Conservation (phyloP, 37 sponge, comb jelly and placozoan species). For the Halisarca cf. caerulea region DNA sequence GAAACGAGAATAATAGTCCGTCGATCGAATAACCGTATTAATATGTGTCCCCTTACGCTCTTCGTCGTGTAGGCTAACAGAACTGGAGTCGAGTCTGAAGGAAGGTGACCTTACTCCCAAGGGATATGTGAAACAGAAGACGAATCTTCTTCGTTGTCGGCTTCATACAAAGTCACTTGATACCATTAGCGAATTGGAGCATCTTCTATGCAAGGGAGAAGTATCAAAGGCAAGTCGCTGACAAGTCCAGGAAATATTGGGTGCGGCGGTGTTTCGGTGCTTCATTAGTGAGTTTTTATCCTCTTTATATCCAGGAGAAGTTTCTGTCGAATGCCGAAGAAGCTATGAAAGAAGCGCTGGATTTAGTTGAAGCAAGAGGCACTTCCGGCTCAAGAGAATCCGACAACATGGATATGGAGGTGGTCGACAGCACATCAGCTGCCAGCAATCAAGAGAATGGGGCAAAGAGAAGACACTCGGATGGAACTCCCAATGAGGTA, state of each 20-base stretch:
- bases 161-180: neutral
- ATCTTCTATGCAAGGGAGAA: neutral
- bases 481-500: too few relatives aligned
- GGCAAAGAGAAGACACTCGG: neutral
- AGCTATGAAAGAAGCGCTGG: neutral
- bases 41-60: neutral
- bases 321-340: conserved; percentile 7
- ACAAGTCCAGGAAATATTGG: too few relatives aligned
- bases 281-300: neutral
- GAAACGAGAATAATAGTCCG: too few relatives aligned
- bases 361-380: neutral
- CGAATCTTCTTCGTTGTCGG: neutral
- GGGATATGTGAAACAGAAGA: neutral
- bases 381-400: too few relatives aligned
- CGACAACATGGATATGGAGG: too few relatives aligned
- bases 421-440: neutral
- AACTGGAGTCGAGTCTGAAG: neutral
- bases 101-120: conserved; percentile 11
- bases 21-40: too few relatives aligned
- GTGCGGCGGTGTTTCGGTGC: neutral
- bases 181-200: neutral
- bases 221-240: neutral
- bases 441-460: neutral
- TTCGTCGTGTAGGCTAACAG: neutral
- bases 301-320: neutral